These are phyloP conservation scores for Ormia ochracea DNA, from an alignment of 2,888 invertebrate genomes.

Conservation along the genomic window DNA sequence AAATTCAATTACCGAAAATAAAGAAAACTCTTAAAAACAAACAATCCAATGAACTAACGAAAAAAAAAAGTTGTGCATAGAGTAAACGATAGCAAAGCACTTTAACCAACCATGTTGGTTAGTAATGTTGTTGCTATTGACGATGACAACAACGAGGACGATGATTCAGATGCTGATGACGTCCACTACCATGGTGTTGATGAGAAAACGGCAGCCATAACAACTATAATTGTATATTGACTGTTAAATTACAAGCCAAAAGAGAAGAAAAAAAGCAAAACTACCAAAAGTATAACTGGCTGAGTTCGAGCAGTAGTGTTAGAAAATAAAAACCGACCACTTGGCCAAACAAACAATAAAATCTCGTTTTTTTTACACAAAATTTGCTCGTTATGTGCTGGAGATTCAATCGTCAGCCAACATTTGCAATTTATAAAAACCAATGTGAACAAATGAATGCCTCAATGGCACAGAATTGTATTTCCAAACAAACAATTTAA, in stretches of 20 bases:
- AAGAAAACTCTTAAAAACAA: slow-evolving; percentile 23
- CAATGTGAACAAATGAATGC: slow-evolving; percentile 27
- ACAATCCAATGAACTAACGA: too few relatives aligned
- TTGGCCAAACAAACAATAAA: slow-evolving; percentile 53
- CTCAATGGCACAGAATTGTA: background rate
- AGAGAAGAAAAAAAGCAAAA: background rate
- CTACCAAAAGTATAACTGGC: background rate
- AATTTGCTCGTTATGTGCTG: slow-evolving; percentile 42
- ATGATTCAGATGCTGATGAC: slow-evolving; percentile 28
- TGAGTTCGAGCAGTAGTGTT: background rate
- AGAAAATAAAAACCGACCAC: slow-evolving; percentile 16
- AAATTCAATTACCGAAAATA: slow-evolving; percentile 61
- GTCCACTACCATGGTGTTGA: slow-evolving; percentile 47
- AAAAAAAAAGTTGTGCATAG: slow-evolving; percentile 4
- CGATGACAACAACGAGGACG: slow-evolving; percentile 18
- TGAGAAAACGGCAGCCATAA: slow-evolving; percentile 61
- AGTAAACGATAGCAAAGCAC: slow-evolving; percentile 8
- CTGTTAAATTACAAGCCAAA: slow-evolving; percentile 23
- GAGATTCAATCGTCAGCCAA: slow-evolving; percentile 15
- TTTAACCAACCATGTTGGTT: slow-evolving; percentile 38
- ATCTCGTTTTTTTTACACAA: slow-evolving; percentile 6
- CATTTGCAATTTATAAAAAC: background rate
- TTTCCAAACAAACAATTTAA: slow-evolving; percentile 23
- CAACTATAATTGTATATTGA: slow-evolving; percentile 52
- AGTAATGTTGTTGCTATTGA: slow-evolving; percentile 40